phyloP scores from a whole-genome alignment of 2,113 vertebrate species.

The Mus spicilegus region DNA sequence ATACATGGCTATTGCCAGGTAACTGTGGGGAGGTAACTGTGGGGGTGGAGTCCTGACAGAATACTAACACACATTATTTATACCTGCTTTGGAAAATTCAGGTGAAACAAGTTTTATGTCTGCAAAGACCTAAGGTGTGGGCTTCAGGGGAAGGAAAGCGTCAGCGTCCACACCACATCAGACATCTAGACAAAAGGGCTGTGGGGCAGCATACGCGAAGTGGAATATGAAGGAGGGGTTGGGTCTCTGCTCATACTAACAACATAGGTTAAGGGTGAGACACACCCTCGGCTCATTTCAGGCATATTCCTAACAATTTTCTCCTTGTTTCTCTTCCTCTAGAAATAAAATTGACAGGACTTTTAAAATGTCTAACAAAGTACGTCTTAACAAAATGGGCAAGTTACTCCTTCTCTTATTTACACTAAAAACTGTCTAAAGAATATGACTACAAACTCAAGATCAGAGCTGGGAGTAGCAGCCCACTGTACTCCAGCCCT shows the following conservation, averaged over 20 bases:
- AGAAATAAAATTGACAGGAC: neutral
- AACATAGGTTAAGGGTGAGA: neutral
- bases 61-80: too few species aligned
- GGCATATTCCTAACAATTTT: neutral
- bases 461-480: neutral
- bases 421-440: constrained; percentile 6
- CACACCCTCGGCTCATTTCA: neutral
- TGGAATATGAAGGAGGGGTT: rapidly evolving
- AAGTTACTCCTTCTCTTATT: neutral
- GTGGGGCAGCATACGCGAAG: too few species aligned
- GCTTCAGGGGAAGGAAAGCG: neutral
- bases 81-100: constrained; percentile 36
- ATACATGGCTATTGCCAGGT: too few species aligned
- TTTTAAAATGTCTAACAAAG: neutral
- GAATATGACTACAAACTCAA: neutral
- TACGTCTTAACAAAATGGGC: neutral
- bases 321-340: neutral
- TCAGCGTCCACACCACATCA: neutral
- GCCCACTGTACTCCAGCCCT: neutral
- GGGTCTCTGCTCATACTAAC: rapidly evolving
- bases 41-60: too few species aligned
- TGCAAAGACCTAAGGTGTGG: neutral
- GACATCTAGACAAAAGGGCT: neutral
- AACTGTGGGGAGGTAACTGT: too few species aligned
- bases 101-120: neutral